Conservation (phyloP, 1,140 invertebrate genomes). For the Bombus turneri region DNA sequence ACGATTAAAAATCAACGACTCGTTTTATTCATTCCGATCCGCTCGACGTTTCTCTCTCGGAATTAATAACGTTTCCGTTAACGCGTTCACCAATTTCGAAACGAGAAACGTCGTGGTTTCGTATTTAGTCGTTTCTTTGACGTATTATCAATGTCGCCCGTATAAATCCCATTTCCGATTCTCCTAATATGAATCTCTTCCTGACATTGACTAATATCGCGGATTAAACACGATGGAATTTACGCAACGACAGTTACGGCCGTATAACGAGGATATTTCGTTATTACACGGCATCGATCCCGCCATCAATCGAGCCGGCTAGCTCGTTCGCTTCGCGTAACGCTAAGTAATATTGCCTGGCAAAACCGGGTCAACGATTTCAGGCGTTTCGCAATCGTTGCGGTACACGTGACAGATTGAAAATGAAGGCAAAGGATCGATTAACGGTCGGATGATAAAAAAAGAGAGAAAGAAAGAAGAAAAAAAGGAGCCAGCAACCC, state of each 20-base stretch:
- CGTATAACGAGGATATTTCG: slow-evolving; percentile 37
- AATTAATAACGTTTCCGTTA: background rate
- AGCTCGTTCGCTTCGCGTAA: slow-evolving; percentile 14
- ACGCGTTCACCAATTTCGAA: background rate
- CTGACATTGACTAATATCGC: slow-evolving; percentile 23
- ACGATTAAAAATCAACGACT: background rate
- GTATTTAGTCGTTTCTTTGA: background rate
- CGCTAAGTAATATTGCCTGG: slow-evolving; percentile 35
- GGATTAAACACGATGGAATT: slow-evolving; percentile 36
- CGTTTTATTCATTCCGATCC: background rate
- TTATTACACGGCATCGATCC: slow-evolving; percentile 32
- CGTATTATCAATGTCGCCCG: background rate
- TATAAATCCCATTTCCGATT: slow-evolving; percentile 2
- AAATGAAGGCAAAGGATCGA: slow-evolving; percentile 19
- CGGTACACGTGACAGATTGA: slow-evolving; percentile 37
- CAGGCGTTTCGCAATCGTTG: slow-evolving; percentile 21
- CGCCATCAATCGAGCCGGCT: slow-evolving; percentile 21
- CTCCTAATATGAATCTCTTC: background rate
- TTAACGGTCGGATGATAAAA: slow-evolving; percentile 5
- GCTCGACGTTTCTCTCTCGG: background rate
- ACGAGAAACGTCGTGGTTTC: background rate
- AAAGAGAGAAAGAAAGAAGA: background rate
- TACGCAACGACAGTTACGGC: slow-evolving; percentile 17
- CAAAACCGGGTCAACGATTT: slow-evolving; percentile 34
- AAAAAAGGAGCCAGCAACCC: background rate